phyloP scores from a whole-genome alignment of 2,113 vertebrate species.

The Clinocottus analis region DNA sequence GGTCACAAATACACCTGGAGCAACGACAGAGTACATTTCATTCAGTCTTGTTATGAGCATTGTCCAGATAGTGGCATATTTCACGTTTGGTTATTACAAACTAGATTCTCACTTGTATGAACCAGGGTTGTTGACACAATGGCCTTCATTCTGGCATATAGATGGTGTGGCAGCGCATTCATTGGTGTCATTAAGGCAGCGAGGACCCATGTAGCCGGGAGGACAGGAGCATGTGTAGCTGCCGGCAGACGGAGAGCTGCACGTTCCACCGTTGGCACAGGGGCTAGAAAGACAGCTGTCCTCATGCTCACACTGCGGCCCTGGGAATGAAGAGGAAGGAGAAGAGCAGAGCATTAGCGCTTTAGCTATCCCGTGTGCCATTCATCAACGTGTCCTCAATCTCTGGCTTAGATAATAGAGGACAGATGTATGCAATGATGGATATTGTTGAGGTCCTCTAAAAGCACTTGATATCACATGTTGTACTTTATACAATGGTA shows the following conservation, averaged over 20 bases:
- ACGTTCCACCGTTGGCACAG: slow-evolving; percentile 89
- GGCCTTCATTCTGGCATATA: slow-evolving; percentile 86
- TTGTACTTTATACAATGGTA: neutral
- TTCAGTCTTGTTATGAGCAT: neutral
- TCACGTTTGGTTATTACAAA: neutral
- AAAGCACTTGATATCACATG: neutral
- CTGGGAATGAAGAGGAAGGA: slow-evolving; percentile 66
- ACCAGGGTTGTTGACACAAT: slow-evolving; percentile 87
- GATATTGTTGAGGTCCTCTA: neutral
- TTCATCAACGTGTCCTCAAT: neutral
- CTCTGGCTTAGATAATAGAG: neutral
- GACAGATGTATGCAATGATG: neutral
- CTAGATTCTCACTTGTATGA: slow-evolving; percentile 81
- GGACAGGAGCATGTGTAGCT: slow-evolving; percentile 88
- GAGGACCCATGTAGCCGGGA: slow-evolving; percentile 86
- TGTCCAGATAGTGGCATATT: neutral
- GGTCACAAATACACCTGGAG: slow-evolving; percentile 84
- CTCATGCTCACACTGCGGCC: slow-evolving; percentile 86
- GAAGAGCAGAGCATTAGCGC: neutral
- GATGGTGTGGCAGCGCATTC: slow-evolving; percentile 82
- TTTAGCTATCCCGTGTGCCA: neutral
- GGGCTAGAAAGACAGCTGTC: slow-evolving; percentile 91
- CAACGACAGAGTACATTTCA: slow-evolving; percentile 4
- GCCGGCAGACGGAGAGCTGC: slow-evolving; percentile 80
- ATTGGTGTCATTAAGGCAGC: slow-evolving; percentile 89